Conservation (phyloP, 2,113 vertebrate genomes). For the Boleophthalmus pectinirostris region DNA sequence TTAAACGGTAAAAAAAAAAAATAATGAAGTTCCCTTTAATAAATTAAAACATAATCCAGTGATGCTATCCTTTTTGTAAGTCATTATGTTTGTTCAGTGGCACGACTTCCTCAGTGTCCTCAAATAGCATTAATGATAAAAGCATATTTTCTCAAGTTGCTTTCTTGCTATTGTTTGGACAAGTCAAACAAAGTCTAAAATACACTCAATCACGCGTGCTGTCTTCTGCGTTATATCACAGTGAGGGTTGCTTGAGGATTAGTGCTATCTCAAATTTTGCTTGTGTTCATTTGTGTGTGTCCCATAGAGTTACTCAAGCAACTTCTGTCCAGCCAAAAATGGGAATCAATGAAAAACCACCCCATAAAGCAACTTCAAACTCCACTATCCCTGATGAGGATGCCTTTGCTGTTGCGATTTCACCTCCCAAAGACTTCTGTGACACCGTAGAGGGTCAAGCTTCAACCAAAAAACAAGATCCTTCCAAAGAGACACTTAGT, state of each 20-base stretch:
- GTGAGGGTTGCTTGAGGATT: constrained; percentile 30
- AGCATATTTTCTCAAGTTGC: constrained; percentile 24
- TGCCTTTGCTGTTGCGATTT: constrained; percentile 19
- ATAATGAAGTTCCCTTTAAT: not conserved
- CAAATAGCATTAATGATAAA: constrained; percentile 6
- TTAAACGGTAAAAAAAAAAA: not conserved
- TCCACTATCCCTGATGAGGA: constrained; percentile 26
- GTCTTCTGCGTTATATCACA: constrained; percentile 21
- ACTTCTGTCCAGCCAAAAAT: constrained; percentile 50
- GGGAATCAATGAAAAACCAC: constrained; percentile 25
- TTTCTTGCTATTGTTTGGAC: constrained; percentile 29
- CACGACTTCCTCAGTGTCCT: not conserved
- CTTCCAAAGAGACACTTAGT: constrained; percentile 12
- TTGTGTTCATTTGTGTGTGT: constrained; percentile 56
- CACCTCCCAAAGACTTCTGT: constrained; percentile 40
- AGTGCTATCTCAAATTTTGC: constrained; percentile 49
- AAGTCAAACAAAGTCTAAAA: constrained; percentile 57
- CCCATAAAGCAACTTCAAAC: constrained; percentile 19
- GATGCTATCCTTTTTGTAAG: not conserved
- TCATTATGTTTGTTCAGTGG: not conserved
- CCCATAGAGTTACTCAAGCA: constrained; percentile 56
- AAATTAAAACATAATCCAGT: not conserved
- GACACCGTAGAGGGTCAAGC: constrained; percentile 25
- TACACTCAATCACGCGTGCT: constrained; percentile 39
- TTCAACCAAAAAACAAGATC: constrained; percentile 6